phyloP scores from a whole-genome alignment of 92 coral and sea anemone genomes.

The Scolanthus callimorphus region DNA sequence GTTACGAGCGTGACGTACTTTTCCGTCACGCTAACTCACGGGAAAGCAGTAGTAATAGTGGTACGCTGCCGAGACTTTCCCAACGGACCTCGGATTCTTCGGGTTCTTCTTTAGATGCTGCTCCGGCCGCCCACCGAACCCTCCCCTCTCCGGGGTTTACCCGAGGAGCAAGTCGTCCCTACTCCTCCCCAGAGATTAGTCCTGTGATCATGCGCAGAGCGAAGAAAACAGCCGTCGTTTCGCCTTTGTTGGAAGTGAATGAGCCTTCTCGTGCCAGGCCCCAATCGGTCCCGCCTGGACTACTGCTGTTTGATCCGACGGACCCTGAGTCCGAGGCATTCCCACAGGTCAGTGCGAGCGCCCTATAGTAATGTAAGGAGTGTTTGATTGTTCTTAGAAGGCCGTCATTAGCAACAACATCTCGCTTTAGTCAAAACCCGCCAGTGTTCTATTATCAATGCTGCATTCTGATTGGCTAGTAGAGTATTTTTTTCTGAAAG shows the following conservation, averaged over 20 bases:
- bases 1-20: neutral
- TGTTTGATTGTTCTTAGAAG: too few species aligned
- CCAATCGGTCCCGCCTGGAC: slow-evolving; percentile 72
- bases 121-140: neutral
- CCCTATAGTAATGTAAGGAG: too few species aligned
- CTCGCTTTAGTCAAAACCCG: too few species aligned
- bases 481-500: too few species aligned
- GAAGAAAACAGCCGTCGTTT: slow-evolving; percentile 84
- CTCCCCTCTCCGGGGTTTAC: neutral
- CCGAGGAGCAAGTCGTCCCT: neutral
- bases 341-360: slow-evolving; percentile 70
- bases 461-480: too few species aligned
- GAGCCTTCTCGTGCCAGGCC: slow-evolving; percentile 45
- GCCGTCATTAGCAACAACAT: too few species aligned
- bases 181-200: slow-evolving; percentile 32
- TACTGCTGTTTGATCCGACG: slow-evolving; percentile 76
- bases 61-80: neutral
- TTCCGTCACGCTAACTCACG: neutral
- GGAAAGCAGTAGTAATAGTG: too few species aligned
- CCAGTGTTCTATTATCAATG: too few species aligned
- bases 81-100: neutral
- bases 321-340: slow-evolving; percentile 84
- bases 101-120: neutral
- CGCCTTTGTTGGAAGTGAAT: slow-evolving; percentile 66
- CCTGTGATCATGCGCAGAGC: slow-evolving; percentile 27